Base-by-base conservation (phyloP, 2,113 vertebrate species). In the Heptranchias perlo region DNA sequence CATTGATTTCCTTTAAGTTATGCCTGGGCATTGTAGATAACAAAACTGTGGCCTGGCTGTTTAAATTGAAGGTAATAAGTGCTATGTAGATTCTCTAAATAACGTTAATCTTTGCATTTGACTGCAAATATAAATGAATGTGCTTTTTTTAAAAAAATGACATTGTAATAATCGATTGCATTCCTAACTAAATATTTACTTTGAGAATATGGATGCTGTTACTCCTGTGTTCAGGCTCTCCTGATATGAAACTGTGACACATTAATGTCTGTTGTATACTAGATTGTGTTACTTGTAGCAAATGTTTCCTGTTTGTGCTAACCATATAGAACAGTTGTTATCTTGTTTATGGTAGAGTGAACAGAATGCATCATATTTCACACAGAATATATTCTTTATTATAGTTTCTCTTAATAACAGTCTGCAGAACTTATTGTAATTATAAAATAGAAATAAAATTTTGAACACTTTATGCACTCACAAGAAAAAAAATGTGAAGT, bases 221-320 rank as follows among this genome's bases (percentile, higher is more conserved):
- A 87, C 23, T 28, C 44, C 44, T 87, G 23, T 87, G 89, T 39
- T 93, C 94, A 69, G 44, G 64, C 13, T 52, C 13, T 93, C 61
- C 91, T 93, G 7, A 2, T 95, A 23, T 95, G 35, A 69, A 4
- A 52, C 31, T 95, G 25, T 95, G 35, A 69, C 13, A 52, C 31
- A 58, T 52, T 58, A 13, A 54, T 31, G 52, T n/a, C 52, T 95
- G 94, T 94, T 28, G 35, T 1, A 31, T 69, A 69, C 65, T 62
- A 35, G 25, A 67, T 49, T 69, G 28, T 73, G 44, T 31, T 69
- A 31, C 65, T 95, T 67, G n/a, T 28, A 65, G 25, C 92, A 67
- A 94, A 47, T 69, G 65, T 95, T 95, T 95, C 94, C 94, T 95
- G 94, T 95, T 95, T 95, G 47, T 7, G 94, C 16, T 49, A 93